Conservation (phyloP, 2,888 invertebrate species). For the Sthenelais limicola region DNA sequence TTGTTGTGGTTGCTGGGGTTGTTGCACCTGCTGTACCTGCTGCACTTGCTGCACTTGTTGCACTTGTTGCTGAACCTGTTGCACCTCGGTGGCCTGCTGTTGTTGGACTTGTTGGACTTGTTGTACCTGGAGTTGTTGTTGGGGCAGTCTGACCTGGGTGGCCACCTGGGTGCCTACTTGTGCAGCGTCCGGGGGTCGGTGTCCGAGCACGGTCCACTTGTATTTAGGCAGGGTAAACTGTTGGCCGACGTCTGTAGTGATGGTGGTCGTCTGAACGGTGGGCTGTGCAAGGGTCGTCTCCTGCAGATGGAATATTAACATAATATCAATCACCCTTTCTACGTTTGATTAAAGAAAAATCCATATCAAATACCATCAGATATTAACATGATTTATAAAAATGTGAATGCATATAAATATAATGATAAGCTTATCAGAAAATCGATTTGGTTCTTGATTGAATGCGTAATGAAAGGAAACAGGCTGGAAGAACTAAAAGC, state of each 20-base stretch:
- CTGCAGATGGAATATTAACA: too few relatives aligned
- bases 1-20: neutral
- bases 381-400: too few relatives aligned
- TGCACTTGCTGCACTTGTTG: neutral
- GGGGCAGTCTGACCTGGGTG: slow-evolving; percentile 17
- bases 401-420: too few relatives aligned
- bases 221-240: slow-evolving; percentile 32
- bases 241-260: neutral
- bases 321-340: too few relatives aligned
- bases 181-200: slow-evolving; percentile 9
- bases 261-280: slow-evolving; percentile 5
- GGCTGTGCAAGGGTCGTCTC: slow-evolving; percentile 18
- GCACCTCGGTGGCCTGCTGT: neutral
- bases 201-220: slow-evolving; percentile 34
- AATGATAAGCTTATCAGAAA: too few relatives aligned
- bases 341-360: too few relatives aligned
- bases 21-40: neutral
- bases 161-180: too few relatives aligned
- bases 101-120: neutral
- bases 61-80: neutral
- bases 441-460: too few relatives aligned
- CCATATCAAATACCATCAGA: too few relatives aligned
- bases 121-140: neutral
- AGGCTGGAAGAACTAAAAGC: too few relatives aligned
- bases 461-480: too few relatives aligned